phyloP scores from a whole-genome alignment of 53 echinoderm and acorn worm species.

The Crossaster papposus region DNA sequence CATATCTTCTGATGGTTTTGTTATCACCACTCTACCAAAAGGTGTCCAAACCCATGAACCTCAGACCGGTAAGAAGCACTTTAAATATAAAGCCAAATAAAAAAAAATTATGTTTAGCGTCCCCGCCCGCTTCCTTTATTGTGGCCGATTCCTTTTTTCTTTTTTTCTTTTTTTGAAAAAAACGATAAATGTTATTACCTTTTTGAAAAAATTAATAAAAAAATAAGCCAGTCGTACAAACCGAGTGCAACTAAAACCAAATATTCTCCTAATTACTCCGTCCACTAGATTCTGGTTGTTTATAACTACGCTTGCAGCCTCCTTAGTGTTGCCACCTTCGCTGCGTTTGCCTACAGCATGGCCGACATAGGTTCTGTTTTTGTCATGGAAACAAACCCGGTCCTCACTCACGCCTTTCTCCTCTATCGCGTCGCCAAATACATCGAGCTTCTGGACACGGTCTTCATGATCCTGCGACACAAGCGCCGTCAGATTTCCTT shows the following conservation, averaged over 20 bases:
- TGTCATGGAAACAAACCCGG: constrained; percentile 65
- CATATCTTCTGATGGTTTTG: constrained; percentile 81
- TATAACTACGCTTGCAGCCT: constrained; percentile 93
- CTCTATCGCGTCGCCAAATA: constrained; percentile 88
- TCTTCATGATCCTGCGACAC: constrained; percentile 98
- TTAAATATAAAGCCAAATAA: neutral
- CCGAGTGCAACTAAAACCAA: neutral
- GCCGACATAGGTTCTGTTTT: constrained; percentile 73
- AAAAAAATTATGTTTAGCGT: too few species aligned
- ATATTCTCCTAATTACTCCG: neutral
- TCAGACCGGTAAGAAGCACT: constrained; percentile 70
- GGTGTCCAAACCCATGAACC: constrained; percentile 72
- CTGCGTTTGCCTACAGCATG: constrained; percentile 75
- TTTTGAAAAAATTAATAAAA: too few species aligned
- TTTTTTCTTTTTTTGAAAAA: too few species aligned
- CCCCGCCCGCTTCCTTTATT: too few species aligned
- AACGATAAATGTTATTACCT: too few species aligned
- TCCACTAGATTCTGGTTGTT: constrained; percentile 71
- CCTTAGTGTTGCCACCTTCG: constrained; percentile 68
- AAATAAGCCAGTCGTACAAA: neutral
- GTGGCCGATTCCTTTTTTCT: too few species aligned
- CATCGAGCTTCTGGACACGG: constrained; percentile 91
- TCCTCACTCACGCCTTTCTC: constrained; percentile 73
- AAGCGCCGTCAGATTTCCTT: constrained; percentile 90
- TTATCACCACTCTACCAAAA: constrained; percentile 86